These are phyloP conservation scores for Tinea pellionella DNA, from an alignment of 2,888 invertebrate genomes.

Conservation along the genomic window DNA sequence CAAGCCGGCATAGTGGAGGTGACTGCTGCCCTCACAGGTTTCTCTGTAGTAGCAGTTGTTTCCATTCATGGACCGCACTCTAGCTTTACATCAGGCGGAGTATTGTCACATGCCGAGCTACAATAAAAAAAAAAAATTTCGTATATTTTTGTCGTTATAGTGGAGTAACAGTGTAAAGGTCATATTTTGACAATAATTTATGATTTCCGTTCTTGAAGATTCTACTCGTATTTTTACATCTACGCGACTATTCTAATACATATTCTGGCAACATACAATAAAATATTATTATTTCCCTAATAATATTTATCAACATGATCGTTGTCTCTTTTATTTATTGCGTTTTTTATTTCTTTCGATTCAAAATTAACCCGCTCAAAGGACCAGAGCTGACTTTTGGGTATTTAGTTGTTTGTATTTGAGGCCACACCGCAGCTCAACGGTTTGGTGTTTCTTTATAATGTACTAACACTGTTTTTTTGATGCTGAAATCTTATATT, in stretches of 20 bases:
- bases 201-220: constrained; percentile 21
- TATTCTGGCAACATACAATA: constrained; percentile 1
- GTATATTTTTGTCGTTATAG: no score
- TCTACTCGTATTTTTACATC: constrained; percentile 3
- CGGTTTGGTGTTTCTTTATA: no score
- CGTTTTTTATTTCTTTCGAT: background rate
- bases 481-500: background rate
- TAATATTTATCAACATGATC: background rate
- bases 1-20: no score
- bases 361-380: constrained; percentile 12
- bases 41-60: no score
- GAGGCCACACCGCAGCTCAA: no score
- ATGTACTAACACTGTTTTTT: constrained; percentile 14
- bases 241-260: background rate
- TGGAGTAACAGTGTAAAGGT: constrained; percentile 8
- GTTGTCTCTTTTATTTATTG: background rate
- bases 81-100: no score
- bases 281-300: constrained; percentile 5
- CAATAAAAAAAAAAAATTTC: no score
- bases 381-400: constrained; percentile 12
- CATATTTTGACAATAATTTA: constrained; percentile 24
- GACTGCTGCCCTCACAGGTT: no score
- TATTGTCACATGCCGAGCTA: no score
- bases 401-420: background rate
- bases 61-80: no score